Evolutionary conservation across 2,888 invertebrate genomes (phyloP), one percentile per base, ranked within the genome.

Genomic region (Anthophora plumipes): DNA sequence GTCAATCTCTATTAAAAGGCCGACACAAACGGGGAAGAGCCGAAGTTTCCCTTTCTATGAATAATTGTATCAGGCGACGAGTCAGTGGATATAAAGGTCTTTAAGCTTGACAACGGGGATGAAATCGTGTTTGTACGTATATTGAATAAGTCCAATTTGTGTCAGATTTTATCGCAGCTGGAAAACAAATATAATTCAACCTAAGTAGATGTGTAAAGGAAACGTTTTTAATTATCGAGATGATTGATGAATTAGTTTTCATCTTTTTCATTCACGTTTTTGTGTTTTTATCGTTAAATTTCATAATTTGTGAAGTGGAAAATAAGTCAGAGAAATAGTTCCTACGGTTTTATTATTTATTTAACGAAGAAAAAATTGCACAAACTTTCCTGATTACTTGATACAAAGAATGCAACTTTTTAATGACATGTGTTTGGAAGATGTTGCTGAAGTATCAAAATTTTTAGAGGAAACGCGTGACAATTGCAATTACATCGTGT

Each of bases 1-100:
- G 68, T 69, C 68, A 59, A 69, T 69, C 68, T 69, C 57, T 57
- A 59, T 69, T 69, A 69, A 69, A 69, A 46, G 57, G 57, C 57
- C 17, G 37, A 11, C 17, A 37, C 22, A 54, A 67, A 57, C 68
- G 46, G 68, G 48, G 57, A 69, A 69, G 57, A 57, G 68, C 55
- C 12, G n/a, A 31, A 46, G 68, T 41, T 46, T 69, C 68, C 46
- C 68, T 69, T 48, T 43, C 46, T 20, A 48, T 37, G 68, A 37
- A 37, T 68, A 68, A 68, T 69, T 48, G 68, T 46, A 69, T 69
- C 68, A 48, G 37, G 57, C 54, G 39, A n/a, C 54, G 31, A 55
- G 25, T 43, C 57, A 8, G 20, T 4, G 2, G 37, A 61, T 54
- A 37, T 37, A 37, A 69, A 59, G 22, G 31, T 46, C 68, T 69